A percentile compares a stretch with the other conserved stretches of the same genome.
Conservation (phyloP, 2,797 vertebrate species). For the Heliangelus exortis region DNA sequence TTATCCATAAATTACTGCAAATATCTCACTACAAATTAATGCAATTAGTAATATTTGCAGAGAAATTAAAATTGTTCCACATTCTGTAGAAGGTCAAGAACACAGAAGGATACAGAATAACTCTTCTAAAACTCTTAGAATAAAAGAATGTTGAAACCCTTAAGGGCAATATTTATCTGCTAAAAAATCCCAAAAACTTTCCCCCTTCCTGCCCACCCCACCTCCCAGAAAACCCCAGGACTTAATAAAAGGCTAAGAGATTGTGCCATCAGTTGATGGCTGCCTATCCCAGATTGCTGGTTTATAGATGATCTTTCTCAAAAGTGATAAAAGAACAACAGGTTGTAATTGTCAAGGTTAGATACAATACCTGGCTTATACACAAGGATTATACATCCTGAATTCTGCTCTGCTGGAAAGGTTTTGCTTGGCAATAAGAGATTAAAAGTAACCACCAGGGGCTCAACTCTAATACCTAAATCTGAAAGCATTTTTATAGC, state of each 20-base stretch:
- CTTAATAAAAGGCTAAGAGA: slow-evolving; percentile 13
- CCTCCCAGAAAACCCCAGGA: not conserved
- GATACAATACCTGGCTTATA: slow-evolving; percentile 64
- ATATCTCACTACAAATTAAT: not conserved
- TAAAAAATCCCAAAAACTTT: not conserved
- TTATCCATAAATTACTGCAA: not conserved
- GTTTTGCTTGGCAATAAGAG: slow-evolving; percentile 74
- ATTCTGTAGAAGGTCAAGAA: not conserved
- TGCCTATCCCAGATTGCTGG: slow-evolving; percentile 4
- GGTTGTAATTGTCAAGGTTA: slow-evolving; percentile 75
- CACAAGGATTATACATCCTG: slow-evolving; percentile 69
- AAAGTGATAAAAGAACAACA: slow-evolving; percentile 76
- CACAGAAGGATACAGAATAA: not conserved
- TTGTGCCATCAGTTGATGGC: not conserved
- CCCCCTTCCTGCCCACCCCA: too few relatives aligned
- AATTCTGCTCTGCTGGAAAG: slow-evolving; percentile 77
- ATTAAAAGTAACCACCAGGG: slow-evolving; percentile 74
- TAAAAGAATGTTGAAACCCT: not conserved
- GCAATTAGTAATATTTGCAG: not conserved
- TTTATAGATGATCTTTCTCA: slow-evolving; percentile 33
- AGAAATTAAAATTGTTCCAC: not conserved
- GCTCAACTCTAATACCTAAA: slow-evolving; percentile 69
- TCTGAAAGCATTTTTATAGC: slow-evolving; percentile 61
- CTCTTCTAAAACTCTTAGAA: not conserved
- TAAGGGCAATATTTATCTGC: not conserved